Percentiles rank a stretch among this genome's conserved stretches.
phyloP scores from a whole-genome alignment of 2,888 invertebrate species.

The Sesia bembeciformis region DNA sequence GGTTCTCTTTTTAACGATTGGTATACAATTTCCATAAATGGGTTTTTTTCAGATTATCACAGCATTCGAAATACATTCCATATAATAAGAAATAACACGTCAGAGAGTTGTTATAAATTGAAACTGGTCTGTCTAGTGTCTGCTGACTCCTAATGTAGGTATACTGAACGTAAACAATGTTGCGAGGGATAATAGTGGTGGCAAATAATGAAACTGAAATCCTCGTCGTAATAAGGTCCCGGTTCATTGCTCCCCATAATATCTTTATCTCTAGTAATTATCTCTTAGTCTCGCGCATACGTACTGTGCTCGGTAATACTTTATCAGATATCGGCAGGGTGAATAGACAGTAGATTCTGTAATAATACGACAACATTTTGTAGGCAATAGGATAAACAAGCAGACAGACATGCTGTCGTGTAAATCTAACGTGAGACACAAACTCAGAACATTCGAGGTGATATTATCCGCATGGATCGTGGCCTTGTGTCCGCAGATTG shows the following conservation, averaged over 20 bases:
- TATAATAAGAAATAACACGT: slow-evolving; percentile 44
- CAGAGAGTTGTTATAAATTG: slow-evolving; percentile 21
- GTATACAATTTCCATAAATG: slow-evolving; percentile 74
- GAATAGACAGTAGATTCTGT: no score
- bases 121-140: background rate
- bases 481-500: background rate
- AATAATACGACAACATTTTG: no score
- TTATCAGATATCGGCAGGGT: slow-evolving; percentile 18
- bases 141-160: background rate
- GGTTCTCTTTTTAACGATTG: slow-evolving; percentile 73
- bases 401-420: slow-evolving; percentile 2
- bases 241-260: slow-evolving; percentile 36
- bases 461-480: background rate
- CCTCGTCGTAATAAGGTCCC: slow-evolving; percentile 40
- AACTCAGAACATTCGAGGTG: no score
- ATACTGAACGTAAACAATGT: background rate
- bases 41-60: slow-evolving; percentile 59
- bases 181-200: background rate
- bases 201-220: slow-evolving; percentile 34
- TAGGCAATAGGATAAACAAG: slow-evolving; percentile 9
- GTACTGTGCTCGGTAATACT: slow-evolving; percentile 17
- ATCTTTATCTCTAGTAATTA: slow-evolving; percentile 49
- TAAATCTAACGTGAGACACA: background rate
- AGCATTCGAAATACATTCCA: slow-evolving; percentile 47
- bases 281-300: slow-evolving; percentile 30